Base-by-base conservation (phyloP, 1,140 invertebrate species). In the Hycleus phaleratus region DNA sequence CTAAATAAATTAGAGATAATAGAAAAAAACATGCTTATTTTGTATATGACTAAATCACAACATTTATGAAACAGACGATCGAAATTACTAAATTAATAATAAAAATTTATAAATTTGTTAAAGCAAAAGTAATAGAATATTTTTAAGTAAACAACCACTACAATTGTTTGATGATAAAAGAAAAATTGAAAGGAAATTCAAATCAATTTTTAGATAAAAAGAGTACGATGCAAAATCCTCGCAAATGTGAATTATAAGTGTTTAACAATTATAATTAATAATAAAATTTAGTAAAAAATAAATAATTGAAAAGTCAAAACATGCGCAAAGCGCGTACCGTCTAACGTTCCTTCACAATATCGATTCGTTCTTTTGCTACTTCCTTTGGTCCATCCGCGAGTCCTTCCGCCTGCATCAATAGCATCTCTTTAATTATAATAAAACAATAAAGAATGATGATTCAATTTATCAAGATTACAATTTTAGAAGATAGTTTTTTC, bases 361-460 rank as follows among this genome's bases (percentile, higher is more conserved):
- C 52, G 52, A 55, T 55, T 55, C 52, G 45, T 55, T 55, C 52
- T 55, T 55, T 55, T 55, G 52, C 52, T 55, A 55, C 52, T 46
- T 55, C 52, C 52, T 55, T 42, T 10, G 52, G 52, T 55, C 52
- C 52, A 55, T 55, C 52, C 52, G 45, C 42, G 39, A 55, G 52
- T 46, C 40, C 52, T 46, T 53, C 40, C 40, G 44, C 52, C 52
- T 55, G 52, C 52, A 55, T 55, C 52, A 55, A 55, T 39, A 55
- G 52, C 46, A 47, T 39, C 38, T 38, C 12, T 55, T 46, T 55
- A 53, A 53, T 53, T 32, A 32, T 32, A 32, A 32, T 42, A 42
- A 42, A 42, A 42, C 40, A 42, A 42, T 42, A 5, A 32, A 32
- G 4, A 5, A 32, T 32, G 7, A 32, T 5, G 7, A 5, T 32